These are phyloP conservation scores for Strix aluco DNA, from an alignment of 2,113 vertebrate genomes.

Conservation along the genomic window DNA sequence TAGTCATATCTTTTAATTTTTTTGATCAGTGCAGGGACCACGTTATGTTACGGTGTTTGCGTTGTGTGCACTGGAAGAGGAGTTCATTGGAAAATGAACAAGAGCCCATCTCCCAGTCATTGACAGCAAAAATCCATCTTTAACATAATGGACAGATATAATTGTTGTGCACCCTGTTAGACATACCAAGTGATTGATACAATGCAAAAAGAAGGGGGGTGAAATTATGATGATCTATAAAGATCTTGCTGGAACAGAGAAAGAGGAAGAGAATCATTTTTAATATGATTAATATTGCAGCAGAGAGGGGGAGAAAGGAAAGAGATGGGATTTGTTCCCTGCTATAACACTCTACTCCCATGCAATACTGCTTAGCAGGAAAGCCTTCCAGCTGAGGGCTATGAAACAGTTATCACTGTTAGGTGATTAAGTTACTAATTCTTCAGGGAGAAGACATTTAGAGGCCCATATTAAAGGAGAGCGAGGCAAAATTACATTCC, in stretches of 20 bases:
- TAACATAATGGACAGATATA: slow-evolving; percentile 56
- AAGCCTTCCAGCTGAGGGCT: slow-evolving; percentile 81
- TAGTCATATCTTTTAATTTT: neutral
- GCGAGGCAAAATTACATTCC: slow-evolving; percentile 84
- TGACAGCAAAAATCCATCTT: slow-evolving; percentile 60
- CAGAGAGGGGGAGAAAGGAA: slow-evolving; percentile 51
- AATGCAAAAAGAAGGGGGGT: slow-evolving; percentile 22
- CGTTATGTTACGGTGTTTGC: neutral
- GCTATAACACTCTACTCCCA: slow-evolving; percentile 53
- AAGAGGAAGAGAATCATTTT: slow-evolving; percentile 56
- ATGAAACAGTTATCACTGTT: slow-evolving; percentile 85
- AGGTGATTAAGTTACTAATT: slow-evolving; percentile 88
- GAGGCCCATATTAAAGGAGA: slow-evolving; percentile 81
- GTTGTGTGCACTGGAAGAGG: neutral
- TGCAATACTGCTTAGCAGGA: slow-evolving; percentile 71
- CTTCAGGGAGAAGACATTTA: slow-evolving; percentile 87
- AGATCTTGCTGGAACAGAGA: slow-evolving; percentile 57
- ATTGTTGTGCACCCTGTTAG: slow-evolving; percentile 64
- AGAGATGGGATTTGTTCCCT: slow-evolving; percentile 59
- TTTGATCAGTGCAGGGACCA: neutral
- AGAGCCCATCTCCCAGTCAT: slow-evolving; percentile 19
- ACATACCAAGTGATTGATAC: slow-evolving; percentile 62
- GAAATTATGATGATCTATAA: slow-evolving; percentile 57
- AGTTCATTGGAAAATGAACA: slow-evolving; percentile 23
- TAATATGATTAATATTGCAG: slow-evolving; percentile 72